phyloP scores from a whole-genome alignment of 2,113 vertebrate species.

The Calyptommatus sinebrachiatus region DNA sequence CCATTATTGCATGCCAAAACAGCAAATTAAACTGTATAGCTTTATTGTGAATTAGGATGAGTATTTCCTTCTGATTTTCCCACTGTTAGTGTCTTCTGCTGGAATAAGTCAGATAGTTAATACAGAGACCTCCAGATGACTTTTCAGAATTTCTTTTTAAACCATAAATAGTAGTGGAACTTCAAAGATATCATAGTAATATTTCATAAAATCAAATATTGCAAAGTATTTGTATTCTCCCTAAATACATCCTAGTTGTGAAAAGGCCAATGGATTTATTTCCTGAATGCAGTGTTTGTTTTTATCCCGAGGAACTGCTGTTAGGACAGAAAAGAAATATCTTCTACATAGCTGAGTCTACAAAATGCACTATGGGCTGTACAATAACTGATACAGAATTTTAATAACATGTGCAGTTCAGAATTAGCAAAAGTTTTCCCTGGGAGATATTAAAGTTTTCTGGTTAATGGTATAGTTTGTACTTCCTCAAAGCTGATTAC shows the following conservation, averaged over 20 bases:
- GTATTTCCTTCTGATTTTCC: background rate
- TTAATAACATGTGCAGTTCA: slow-evolving; percentile 23
- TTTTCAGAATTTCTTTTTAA: background rate
- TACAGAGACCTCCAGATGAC: background rate
- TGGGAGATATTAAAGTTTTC: slow-evolving; percentile 31
- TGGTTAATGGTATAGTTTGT: slow-evolving; percentile 23
- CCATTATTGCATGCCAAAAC: too few species aligned
- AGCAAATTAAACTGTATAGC: background rate
- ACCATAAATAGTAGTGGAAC: background rate
- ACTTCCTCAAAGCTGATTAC: slow-evolving; percentile 36
- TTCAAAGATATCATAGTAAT: background rate
- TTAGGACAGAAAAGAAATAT: background rate
- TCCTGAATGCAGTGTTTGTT: background rate
- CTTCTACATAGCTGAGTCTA: background rate
- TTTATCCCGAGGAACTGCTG: background rate
- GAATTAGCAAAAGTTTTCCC: slow-evolving; percentile 39
- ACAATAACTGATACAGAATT: slow-evolving; percentile 30
- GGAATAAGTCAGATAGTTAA: background rate
- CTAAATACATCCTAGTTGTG: background rate
- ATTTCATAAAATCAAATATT: background rate
- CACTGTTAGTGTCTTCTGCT: background rate
- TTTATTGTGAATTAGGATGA: background rate
- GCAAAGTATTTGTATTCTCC: background rate
- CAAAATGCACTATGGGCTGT: slow-evolving; percentile 22
- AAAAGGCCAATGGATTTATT: background rate